phyloP scores from a whole-genome alignment of 1,140 invertebrate genomes.

The Drosophila lowei region DNA sequence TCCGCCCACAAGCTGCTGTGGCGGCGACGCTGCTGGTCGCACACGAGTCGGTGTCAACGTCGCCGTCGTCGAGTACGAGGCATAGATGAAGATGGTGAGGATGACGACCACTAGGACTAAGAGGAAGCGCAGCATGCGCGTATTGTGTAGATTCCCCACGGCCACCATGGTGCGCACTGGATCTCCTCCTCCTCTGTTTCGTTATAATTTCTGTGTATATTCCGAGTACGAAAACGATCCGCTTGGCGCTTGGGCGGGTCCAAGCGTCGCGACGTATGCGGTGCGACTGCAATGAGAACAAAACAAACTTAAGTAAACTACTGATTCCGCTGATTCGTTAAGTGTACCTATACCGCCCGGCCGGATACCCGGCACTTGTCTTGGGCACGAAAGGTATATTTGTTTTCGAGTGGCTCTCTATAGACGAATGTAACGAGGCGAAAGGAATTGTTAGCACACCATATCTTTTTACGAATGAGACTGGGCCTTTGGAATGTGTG shows the following conservation, averaged over 20 bases:
- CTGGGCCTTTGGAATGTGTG: too few species aligned
- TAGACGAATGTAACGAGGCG: too few species aligned
- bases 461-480: background rate
- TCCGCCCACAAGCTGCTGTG: constrained; percentile 38
- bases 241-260: too few species aligned
- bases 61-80: constrained; percentile 76
- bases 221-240: too few species aligned
- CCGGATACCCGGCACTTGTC: too few species aligned
- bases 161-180: constrained; percentile 45
- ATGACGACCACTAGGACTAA: constrained; percentile 72
- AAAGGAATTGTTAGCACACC: background rate
- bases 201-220: too few species aligned
- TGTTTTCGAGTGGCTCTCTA: background rate
- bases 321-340: constrained; percentile 47
- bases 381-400: background rate
- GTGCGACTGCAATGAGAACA: constrained; percentile 51
- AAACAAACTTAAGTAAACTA: constrained; percentile 28
- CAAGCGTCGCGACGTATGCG: constrained; percentile 22
- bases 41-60: constrained; percentile 62
- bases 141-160: constrained; percentile 71
- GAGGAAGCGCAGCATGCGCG: constrained; percentile 78
- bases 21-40: constrained; percentile 40
- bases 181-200: background rate
- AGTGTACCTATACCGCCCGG: constrained; percentile 14
- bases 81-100: constrained; percentile 82